Conservation (phyloP, 2,113 vertebrate genomes). For the Theristicus caerulescens region DNA sequence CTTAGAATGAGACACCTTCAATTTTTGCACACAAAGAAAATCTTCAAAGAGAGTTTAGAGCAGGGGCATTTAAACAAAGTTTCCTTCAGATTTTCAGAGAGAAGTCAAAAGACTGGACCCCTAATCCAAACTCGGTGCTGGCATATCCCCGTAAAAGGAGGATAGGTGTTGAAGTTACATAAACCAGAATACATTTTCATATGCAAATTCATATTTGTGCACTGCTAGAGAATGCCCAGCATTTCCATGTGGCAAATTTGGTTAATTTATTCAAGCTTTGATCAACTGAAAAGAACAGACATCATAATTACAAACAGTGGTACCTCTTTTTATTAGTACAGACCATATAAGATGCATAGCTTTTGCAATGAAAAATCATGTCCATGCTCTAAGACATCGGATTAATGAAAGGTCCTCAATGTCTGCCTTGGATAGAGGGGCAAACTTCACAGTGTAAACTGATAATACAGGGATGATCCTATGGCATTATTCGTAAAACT, state of each 20-base stretch:
- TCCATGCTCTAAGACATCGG: slow-evolving; percentile 51
- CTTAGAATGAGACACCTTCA: not conserved
- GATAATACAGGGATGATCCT: not conserved
- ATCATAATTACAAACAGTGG: slow-evolving; percentile 31
- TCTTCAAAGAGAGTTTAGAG: not conserved
- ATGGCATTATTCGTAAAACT: not conserved
- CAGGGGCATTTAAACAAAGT: not conserved
- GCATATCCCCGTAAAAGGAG: not conserved
- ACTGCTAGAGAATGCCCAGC: not conserved
- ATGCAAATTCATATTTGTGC: not conserved
- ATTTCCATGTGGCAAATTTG: not conserved
- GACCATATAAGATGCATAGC: slow-evolving; percentile 75
- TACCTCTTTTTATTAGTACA: slow-evolving; percentile 72
- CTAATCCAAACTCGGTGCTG: not conserved
- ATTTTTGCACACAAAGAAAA: not conserved
- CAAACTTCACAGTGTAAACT: slow-evolving; percentile 75
- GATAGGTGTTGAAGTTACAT: not conserved
- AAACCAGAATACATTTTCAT: not conserved
- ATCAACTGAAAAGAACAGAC: not conserved
- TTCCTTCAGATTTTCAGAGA: not conserved
- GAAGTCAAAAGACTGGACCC: not conserved
- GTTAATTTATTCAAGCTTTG: not conserved
- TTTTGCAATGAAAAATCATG: slow-evolving; percentile 59
- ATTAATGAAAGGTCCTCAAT: slow-evolving; percentile 26
- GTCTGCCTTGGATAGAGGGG: slow-evolving; percentile 41